Base-by-base conservation (phyloP, 1,140 invertebrate species). In the Euwallacea fornicatus region DNA sequence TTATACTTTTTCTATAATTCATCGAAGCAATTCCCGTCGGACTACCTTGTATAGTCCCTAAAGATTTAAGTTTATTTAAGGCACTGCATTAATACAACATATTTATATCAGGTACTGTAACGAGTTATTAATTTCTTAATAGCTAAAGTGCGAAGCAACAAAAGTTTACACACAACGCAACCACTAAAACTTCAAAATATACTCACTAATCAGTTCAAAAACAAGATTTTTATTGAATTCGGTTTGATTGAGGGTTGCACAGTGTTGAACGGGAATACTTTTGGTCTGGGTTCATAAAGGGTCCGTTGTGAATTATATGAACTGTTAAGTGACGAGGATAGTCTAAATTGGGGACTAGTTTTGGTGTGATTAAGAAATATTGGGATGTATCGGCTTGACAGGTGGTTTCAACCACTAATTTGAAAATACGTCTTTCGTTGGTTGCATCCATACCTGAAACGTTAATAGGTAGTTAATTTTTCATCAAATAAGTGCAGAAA, bases 331-430 rank as follows among this genome's bases (percentile, higher is more conserved):
- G 73, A 46, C 16, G 54, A 6, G 75, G 74, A 68, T 76, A 81
- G 9, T 72, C 74, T 65, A 81, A 74, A 72, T 79, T 73, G 6
- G 79, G 73, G 0, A 81, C 74, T n/a, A 81, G 55, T 85, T 98
- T 98, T 60, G 96, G 96, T 4, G 95, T 96, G 0, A 98, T 84
- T 41, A 98, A 84, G 80, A 98, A 96, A 83, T 97, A 98, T 79
- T 98, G 96, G 1, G 87, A 85, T 10, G 86, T 87, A 55, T 86
- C 83, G 16, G 81, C 81, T 75, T 89, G 86, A 1, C 86, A 87
- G 7, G 93, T 93, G 53, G 92, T 90, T 64, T 91, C 84, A 0
- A 96, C 88, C 0, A 98, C 86, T 58, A 98, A 81, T 73, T 96
- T 88, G 80, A 97, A 95, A 74, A 98, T 90, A 75, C 90, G 87